phyloP scores from a whole-genome alignment of 2,888 invertebrate genomes.

The Venusia cambrica region DNA sequence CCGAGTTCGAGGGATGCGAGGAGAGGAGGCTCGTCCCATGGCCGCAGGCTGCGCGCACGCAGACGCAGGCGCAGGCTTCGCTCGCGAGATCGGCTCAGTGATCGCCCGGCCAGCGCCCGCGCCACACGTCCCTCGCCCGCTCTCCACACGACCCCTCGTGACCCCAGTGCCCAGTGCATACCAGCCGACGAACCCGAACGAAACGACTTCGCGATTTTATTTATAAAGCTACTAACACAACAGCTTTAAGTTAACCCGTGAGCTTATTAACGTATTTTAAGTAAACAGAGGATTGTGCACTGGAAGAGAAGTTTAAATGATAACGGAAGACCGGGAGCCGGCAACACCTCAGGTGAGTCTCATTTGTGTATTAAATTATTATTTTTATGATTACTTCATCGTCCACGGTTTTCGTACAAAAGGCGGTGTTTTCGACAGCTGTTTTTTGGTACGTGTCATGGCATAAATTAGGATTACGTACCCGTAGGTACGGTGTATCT shows the following conservation, averaged over 20 bases:
- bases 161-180: constrained; percentile 67
- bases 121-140: constrained; percentile 44
- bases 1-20: constrained; percentile 38
- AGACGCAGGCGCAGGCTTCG: constrained; percentile 27
- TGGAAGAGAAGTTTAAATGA: constrained; percentile 42
- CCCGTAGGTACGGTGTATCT: constrained; percentile 28
- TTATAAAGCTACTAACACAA: constrained; percentile 44
- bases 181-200: constrained; percentile 65
- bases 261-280: constrained; percentile 45
- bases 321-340: constrained; percentile 41
- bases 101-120: constrained; percentile 65
- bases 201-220: constrained; percentile 57
- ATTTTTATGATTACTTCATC: constrained; percentile 8
- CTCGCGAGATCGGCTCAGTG: constrained; percentile 43
- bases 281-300: constrained; percentile 59
- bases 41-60: constrained; percentile 24
- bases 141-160: constrained; percentile 61
- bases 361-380: not conserved
- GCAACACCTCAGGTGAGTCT: constrained; percentile 59
- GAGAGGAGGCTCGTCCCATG: constrained; percentile 14
- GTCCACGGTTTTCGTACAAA: constrained; percentile 11
- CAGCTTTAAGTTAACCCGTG: constrained; percentile 55
- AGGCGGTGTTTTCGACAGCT: constrained; percentile 42
- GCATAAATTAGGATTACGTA: constrained; percentile 48
- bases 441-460: constrained; percentile 46